A percentile compares a stretch with the other conserved stretches of the same genome.
Evolutionary conservation across 2,888 invertebrate species (phyloP).

Genomic region (Agrochola macilenta): DNA sequence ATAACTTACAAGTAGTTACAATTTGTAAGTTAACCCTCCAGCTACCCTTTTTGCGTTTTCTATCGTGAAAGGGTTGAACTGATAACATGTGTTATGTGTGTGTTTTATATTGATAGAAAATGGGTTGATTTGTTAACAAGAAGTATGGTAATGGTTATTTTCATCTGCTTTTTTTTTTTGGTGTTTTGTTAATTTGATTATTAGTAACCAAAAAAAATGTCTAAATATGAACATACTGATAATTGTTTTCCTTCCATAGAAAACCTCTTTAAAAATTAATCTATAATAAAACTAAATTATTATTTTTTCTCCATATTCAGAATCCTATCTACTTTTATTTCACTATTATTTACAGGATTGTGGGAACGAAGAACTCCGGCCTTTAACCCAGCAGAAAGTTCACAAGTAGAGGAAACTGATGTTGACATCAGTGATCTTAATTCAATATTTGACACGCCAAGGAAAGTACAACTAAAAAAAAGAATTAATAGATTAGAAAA

Average conservation of each 20-base stretch:
- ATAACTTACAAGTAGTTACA: slow-evolving; percentile 53
- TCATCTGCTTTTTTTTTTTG: background rate
- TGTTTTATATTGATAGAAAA: slow-evolving; percentile 2
- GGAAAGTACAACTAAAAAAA: too few relatives aligned
- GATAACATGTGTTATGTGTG: slow-evolving; percentile 19
- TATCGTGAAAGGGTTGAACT: slow-evolving; percentile 22
- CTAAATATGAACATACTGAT: background rate
- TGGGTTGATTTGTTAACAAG: background rate
- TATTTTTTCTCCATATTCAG: background rate
- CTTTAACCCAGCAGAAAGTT: background rate
- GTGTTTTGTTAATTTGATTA: background rate
- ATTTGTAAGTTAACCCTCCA: slow-evolving; percentile 47
- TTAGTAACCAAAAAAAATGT: background rate
- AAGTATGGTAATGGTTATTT: background rate
- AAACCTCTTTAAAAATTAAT: background rate
- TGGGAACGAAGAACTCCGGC: background rate
- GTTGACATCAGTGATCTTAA: background rate
- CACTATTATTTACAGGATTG: background rate
- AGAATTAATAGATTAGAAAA: too few relatives aligned
- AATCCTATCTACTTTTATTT: background rate
- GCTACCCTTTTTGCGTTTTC: slow-evolving; percentile 43
- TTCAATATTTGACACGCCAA: slow-evolving; percentile 3
- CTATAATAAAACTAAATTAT: background rate
- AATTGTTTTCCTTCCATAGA: too few relatives aligned
- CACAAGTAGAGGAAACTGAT: slow-evolving; percentile 3